These are phyloP conservation scores for Argentina silus DNA, from an alignment of 2,797 vertebrate species.

Conservation along the genomic window DNA sequence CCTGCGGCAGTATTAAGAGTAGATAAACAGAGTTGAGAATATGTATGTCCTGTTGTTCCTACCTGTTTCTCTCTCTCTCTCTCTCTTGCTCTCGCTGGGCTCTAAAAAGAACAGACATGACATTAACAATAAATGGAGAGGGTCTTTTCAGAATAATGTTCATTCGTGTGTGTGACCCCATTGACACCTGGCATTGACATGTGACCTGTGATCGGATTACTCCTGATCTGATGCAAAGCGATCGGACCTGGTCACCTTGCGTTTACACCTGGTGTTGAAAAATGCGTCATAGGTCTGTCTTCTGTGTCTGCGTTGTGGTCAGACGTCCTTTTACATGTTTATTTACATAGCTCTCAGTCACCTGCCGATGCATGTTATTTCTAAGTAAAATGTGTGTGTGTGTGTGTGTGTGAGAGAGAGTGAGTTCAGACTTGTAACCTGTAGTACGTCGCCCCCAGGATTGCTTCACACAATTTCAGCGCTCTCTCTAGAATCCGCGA, in stretches of 20 bases:
- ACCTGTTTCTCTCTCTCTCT: conserved; percentile 15
- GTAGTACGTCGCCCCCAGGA: background rate
- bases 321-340: too few species aligned
- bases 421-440: background rate
- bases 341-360: too few species aligned
- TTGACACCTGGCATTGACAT: too few species aligned
- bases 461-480: background rate
- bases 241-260: too few species aligned
- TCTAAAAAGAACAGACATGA: background rate
- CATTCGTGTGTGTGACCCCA: background rate
- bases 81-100: background rate
- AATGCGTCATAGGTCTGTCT: too few species aligned
- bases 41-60: conserved; percentile 27
- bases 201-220: too few species aligned
- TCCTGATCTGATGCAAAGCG: too few species aligned
- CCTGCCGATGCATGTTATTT: too few species aligned
- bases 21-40: background rate
- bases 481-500: background rate
- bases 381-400: background rate
- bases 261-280: too few species aligned
- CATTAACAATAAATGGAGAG: background rate
- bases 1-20: background rate
- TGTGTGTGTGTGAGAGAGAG: background rate
- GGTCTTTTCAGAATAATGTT: background rate
- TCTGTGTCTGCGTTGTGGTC: too few species aligned